Conservation (phyloP, 2,888 invertebrate species). For the Aphidoletes aphidimyza region DNA sequence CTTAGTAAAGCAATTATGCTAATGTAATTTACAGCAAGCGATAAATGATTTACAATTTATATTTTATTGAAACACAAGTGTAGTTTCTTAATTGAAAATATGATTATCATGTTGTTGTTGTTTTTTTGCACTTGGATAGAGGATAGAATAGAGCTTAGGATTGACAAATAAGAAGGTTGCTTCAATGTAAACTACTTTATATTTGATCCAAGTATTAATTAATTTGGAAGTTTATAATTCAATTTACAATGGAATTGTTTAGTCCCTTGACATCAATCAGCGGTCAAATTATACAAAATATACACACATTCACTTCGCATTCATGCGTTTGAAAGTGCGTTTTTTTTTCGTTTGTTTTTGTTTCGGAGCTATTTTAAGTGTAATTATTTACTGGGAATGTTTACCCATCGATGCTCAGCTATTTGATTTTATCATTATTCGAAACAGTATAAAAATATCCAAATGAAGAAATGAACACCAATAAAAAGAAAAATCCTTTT, state of each 20-base stretch:
- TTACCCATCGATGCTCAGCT: no score
- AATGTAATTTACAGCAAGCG: neutral
- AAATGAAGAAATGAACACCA: neutral
- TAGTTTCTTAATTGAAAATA: no score
- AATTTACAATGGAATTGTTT: no score
- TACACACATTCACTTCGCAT: no score
- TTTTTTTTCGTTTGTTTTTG: no score
- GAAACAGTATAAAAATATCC: conserved; percentile 33
- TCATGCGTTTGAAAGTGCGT: no score
- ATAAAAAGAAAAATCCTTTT: neutral
- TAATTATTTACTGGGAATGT: no score
- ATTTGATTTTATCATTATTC: no score
- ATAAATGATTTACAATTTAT: neutral
- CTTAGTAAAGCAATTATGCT: no score
- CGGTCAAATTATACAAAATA: neutral
- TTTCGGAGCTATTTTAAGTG: no score
- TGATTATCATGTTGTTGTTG: no score
- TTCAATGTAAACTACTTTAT: conserved; percentile 29
- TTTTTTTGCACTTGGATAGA: neutral
- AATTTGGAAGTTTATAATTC: neutral
- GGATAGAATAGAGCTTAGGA: neutral
- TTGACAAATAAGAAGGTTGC: neutral
- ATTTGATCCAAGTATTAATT: conserved; percentile 14
- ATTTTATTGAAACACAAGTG: no score
- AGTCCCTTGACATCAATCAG: conserved; percentile 29